Conservation (phyloP, 2,113 vertebrate genomes). For the Bagarius yarrelli region DNA sequence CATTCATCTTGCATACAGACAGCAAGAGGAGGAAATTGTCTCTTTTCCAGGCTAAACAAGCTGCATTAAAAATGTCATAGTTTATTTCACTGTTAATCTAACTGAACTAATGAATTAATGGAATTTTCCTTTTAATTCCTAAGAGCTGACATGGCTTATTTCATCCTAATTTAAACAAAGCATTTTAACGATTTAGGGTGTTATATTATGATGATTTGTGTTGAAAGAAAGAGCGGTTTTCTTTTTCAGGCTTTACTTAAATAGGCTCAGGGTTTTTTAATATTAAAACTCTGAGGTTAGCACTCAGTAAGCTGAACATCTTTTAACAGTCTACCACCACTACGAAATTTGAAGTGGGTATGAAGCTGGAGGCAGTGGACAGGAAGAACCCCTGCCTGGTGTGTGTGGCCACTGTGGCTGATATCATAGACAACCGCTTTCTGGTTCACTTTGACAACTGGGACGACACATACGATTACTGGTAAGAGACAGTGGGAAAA, state of each 20-base stretch:
- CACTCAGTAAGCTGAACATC: neutral
- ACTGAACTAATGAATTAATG: too few relatives aligned
- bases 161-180: too few relatives aligned
- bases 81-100: neutral
- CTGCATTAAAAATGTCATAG: neutral
- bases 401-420: slow-evolving; percentile 71
- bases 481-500: slow-evolving; percentile 57
- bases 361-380: slow-evolving; percentile 77
- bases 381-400: slow-evolving; percentile 74
- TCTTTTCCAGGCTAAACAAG: neutral
- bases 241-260: too few relatives aligned
- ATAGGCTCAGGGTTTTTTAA: too few relatives aligned
- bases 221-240: too few relatives aligned
- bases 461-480: slow-evolving; percentile 79
- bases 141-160: too few relatives aligned
- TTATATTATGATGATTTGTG: too few relatives aligned
- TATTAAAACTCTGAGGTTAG: too few relatives aligned
- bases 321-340: slow-evolving; percentile 47
- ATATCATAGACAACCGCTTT: slow-evolving; percentile 67
- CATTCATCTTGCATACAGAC: neutral
- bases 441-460: slow-evolving; percentile 79
- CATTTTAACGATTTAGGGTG: too few relatives aligned
- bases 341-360: slow-evolving; percentile 66
- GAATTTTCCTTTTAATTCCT: too few relatives aligned
- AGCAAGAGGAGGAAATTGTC: neutral